A percentile compares a stretch with the other conserved stretches of the same genome.
Evolutionary conservation across 2,797 vertebrate species (phyloP).

Genomic region (Manis crassicaudata): DNA sequence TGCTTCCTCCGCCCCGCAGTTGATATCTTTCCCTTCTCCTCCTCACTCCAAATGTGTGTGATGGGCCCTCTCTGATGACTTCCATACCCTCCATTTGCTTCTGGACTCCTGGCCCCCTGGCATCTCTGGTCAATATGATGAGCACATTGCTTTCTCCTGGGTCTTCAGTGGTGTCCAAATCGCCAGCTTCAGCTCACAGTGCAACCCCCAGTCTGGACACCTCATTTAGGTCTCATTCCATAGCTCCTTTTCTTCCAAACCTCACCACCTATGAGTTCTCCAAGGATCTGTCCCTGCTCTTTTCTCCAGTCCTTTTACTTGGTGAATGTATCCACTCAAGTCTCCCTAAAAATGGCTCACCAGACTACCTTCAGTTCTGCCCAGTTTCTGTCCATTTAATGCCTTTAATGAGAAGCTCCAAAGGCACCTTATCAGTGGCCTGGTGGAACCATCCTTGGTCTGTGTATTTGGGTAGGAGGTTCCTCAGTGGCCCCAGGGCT

Average conservation of each 20-base stretch:
- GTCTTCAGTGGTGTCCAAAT: not conserved
- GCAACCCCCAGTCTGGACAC: not conserved
- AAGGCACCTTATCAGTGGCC: not conserved
- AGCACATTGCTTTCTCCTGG: not conserved
- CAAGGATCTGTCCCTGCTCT: not conserved
- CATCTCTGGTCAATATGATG: not conserved
- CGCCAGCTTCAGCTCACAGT: not conserved
- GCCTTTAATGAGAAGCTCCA: not conserved
- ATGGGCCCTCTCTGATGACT: accelerated
- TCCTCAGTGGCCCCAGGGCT: not conserved
- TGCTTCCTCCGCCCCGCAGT: accelerated
- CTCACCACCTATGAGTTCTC: not conserved
- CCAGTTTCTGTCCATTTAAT: too few species aligned
- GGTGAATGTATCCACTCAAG: not conserved
- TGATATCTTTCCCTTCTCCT: not conserved
- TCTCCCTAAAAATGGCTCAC: not conserved
- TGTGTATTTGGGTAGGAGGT: not conserved
- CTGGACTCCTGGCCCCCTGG: not conserved
- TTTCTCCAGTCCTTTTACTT: not conserved
- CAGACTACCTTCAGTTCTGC: not conserved
- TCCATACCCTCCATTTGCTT: not conserved
- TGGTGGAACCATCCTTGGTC: not conserved
- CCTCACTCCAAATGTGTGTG: not conserved
- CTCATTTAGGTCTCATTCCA: accelerated
- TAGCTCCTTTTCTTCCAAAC: not conserved